Base-by-base conservation (phyloP, 2,113 vertebrate genomes). In the Cairina moschata region DNA sequence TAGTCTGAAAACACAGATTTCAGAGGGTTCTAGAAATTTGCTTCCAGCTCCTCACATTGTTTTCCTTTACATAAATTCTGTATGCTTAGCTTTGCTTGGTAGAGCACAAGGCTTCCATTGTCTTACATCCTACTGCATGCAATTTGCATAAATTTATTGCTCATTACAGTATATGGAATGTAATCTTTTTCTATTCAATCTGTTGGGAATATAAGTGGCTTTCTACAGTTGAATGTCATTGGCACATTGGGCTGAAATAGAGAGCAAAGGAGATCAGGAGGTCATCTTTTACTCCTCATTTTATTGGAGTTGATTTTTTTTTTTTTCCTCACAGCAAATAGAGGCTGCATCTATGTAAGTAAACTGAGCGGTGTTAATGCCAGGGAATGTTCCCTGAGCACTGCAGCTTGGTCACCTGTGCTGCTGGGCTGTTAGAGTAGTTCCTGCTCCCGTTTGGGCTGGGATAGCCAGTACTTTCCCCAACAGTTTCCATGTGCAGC, bases 81-180 rank as follows among this genome's bases (percentile, higher is more conserved):
- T 66, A 58, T 6, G 1, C 86, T 55, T 87, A 50, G n/a, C 31
- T 73, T 58, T 85, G 59, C 56, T 50, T 36, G n/a, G 56, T 66
- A 50, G 31, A 80, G 18, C 68, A 97, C 87, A 96, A 84, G 79
- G 87, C 68, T 81, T 56, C 73, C 78, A 80, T 94, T 95, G 92
- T 94, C 82, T 96, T 9, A 0, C 48, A 71, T 93, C 50, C 73
- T 74, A 77, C 58, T 95, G 83, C 11, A 63, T 92, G 28, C 76
- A 11, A 93, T 97, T 94, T 93, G 86, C 95, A 94, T 96, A 91
- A 42, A 72, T 91, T 58, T 76, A 32, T 82, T 93, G 48, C 40
- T 91, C 75, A 76, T 83, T 88, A 91, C 50, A 83, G 11, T 79
- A 79, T 87, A 88, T 59, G 48, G 92, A 91, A 93, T 78, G 85